These are phyloP conservation scores for Heteromyza rotundicornis DNA, from an alignment of 2,888 invertebrate species.

Conservation along the genomic window DNA sequence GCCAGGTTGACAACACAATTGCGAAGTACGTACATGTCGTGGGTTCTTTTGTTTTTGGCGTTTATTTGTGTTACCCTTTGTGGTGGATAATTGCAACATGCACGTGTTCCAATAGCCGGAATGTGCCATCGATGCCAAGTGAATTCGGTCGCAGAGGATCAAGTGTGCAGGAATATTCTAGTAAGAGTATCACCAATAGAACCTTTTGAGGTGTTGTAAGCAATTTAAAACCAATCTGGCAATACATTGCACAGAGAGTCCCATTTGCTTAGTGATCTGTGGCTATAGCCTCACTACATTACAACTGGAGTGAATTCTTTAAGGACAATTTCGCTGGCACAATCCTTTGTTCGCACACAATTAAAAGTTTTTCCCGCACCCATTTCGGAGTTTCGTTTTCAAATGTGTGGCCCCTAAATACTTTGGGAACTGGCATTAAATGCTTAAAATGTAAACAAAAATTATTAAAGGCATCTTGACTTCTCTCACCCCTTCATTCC, in stretches of 20 bases:
- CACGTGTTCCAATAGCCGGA: background rate
- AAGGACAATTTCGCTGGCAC: too few relatives aligned
- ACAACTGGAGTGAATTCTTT: too few relatives aligned
- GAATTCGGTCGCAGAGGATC: too few relatives aligned
- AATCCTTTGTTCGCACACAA: too few relatives aligned
- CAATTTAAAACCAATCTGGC: background rate
- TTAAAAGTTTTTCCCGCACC: background rate
- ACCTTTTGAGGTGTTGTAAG: background rate
- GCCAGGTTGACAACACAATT: too few relatives aligned
- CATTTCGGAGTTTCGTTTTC: background rate
- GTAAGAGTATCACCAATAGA: background rate
- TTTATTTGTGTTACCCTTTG: background rate
- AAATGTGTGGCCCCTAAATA: too few relatives aligned
- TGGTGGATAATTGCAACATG: background rate
- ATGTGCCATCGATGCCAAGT: background rate
- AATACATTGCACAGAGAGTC: too few relatives aligned
- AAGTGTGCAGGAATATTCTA: background rate
- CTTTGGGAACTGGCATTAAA: too few relatives aligned
- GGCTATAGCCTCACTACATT: too few relatives aligned
- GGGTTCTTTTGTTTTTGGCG: background rate
- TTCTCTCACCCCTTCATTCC: background rate
- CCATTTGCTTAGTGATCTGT: too few relatives aligned
- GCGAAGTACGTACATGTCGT: conserved; percentile 13
- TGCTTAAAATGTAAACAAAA: too few relatives aligned
- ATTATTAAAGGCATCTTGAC: background rate